Percentiles rank a stretch among this genome's conserved stretches.
phyloP scores from a whole-genome alignment of 2,113 vertebrate genomes.

The Cyprinodon variegatus region DNA sequence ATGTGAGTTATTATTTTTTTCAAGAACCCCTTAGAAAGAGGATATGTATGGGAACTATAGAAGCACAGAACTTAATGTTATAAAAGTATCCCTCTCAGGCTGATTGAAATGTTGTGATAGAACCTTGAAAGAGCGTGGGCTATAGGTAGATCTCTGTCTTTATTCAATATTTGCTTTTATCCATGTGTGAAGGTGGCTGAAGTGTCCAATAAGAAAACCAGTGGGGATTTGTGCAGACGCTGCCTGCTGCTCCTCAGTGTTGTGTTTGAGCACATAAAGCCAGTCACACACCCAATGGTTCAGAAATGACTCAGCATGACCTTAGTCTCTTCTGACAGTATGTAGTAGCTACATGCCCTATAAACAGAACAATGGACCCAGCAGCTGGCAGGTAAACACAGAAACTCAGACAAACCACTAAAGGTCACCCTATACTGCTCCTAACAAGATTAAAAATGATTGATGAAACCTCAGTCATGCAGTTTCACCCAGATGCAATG shows the following conservation, averaged over 20 bases:
- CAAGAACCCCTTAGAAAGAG: no score
- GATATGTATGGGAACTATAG: no score
- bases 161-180: background rate
- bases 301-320: conserved; percentile 67
- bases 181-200: background rate
- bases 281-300: conserved; percentile 57
- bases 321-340: conserved; percentile 53
- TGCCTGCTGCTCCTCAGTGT: conserved; percentile 9
- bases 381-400: conserved; percentile 72
- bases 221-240: background rate
- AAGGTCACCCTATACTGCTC: conserved; percentile 75
- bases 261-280: conserved; percentile 21
- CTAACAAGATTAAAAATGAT: conserved; percentile 82
- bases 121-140: background rate
- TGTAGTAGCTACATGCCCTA: conserved; percentile 55
- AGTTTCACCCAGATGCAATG: conserved; percentile 58
- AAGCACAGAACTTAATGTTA: no score
- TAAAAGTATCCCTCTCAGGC: no score
- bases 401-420: conserved; percentile 65
- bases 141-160: background rate
- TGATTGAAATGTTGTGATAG: background rate
- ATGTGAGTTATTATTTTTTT: no score
- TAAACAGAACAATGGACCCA: conserved; percentile 66
- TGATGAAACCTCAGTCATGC: conserved; percentile 58
- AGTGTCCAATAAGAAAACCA: conserved; percentile 2